Evolutionary conservation across 2,797 vertebrate species (phyloP), one percentile per base, ranked within the genome.

Genomic region (Betta splendens): DNA sequence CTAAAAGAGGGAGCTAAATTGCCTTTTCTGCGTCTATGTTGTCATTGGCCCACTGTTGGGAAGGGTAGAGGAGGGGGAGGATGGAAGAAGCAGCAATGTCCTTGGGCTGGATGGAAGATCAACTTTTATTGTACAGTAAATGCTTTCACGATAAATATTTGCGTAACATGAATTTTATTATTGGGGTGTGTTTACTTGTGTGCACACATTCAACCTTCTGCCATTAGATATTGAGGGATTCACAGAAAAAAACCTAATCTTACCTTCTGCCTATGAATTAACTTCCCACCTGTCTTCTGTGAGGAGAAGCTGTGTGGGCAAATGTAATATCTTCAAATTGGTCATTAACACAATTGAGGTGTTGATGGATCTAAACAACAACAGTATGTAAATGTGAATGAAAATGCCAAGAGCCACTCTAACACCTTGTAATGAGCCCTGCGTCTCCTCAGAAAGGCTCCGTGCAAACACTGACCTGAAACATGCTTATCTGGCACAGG

Each of bases 1-100:
- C 88, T 87, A 87, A 89, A 91, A 88, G 89, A 90, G 83, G 86
- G 56, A 89, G 90, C 91, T 87, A 92, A 92, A 92, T 92, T 92
- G 91, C 90, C 90, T 92, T 92, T 92, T 92, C 87, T 72, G 86
- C 89, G 85, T 91, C 91, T 90, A 84, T 87, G 87, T 87, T 90
- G 90, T 91, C 89, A 90, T 91, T 91, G 89, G 90, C 80, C 83
- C 78, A 69, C 85, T 88, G 87, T 89, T 31, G 81, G 73, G 71
- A 83, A 85, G 85, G 81, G 83, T 71, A 78, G 81, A 80, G 76
- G 79, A 83, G 62, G 83, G 83, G 77, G 72, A 66, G 80, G 65
- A 81, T 29, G 75, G 84, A 71, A 78, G 78, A 77, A 82, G 78
- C 75, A 71, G 64, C 53, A 83, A 64, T 84, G 91, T 92, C 91